Conservation (phyloP, 2,888 invertebrate genomes). For the Drosophila recens region DNA sequence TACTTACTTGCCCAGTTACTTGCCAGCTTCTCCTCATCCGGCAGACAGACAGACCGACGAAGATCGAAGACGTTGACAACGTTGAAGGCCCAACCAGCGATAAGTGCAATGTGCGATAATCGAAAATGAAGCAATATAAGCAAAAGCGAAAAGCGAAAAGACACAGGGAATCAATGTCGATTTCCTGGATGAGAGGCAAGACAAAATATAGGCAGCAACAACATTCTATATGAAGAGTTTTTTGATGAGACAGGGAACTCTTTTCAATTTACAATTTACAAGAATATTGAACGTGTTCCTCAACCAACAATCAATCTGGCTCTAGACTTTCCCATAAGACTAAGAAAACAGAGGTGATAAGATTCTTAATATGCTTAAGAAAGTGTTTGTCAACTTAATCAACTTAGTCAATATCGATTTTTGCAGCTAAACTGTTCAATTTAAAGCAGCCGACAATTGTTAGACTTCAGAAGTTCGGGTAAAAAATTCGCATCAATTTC, state of each 20-base stretch:
- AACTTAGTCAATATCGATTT: neutral
- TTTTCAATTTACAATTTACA: conserved; percentile 1
- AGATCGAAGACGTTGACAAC: conserved; percentile 70
- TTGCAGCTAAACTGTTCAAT: neutral
- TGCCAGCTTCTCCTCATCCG: neutral
- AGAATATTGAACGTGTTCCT: neutral
- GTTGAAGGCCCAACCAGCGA: conserved; percentile 45
- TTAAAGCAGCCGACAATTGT: neutral
- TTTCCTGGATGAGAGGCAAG: conserved; percentile 4
- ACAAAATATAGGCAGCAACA: conserved; percentile 2
- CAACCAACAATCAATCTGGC: too few species aligned
- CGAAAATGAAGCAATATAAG: conserved; percentile 77
- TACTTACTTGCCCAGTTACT: neutral
- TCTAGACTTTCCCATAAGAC: neutral
- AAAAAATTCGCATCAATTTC: neutral
- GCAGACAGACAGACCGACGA: conserved; percentile 31
- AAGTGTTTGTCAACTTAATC: neutral
- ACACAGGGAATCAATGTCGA: conserved; percentile 29
- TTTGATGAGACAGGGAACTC: conserved; percentile 2
- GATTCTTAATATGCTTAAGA: neutral
- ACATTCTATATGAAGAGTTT: conserved; percentile 46
- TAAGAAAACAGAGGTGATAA: neutral
- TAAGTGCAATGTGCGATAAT: conserved; percentile 76
- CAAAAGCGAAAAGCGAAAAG: conserved; percentile 55
- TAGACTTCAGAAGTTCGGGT: too few species aligned